Evolutionary conservation across 1,140 invertebrate genomes (phyloP), one percentile per base, ranked within the genome.

Genomic region (Lordiphosa collinella): DNA sequence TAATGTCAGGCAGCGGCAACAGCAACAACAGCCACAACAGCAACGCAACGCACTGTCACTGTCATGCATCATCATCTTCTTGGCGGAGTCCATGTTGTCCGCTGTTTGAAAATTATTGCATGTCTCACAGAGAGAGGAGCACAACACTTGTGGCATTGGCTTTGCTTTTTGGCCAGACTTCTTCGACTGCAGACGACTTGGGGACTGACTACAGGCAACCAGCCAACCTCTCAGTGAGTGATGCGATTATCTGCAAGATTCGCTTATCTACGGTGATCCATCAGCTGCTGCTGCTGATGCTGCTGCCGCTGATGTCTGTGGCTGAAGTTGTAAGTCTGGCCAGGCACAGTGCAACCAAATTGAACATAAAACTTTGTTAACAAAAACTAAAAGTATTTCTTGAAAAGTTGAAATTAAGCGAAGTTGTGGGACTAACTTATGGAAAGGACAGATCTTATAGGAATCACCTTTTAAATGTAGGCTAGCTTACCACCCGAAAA

Each of bases 161-260:
- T 36, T 57, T 41, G 35, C 48, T 36, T 36, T 35, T 35, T 50
- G 48, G 35, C 66, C 64, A 25, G 47, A 54, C 59, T 62, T 6
- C 59, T 62, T 6, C 6, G 4, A 63, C 25, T 29, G 63, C 58
- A 53, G 2, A 16, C 40, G 40, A 36, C 25, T 29, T 29, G 25
- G 25, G 25, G 25, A 29, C 25, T 29, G 25, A 29, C 25, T 29
- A 11, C 32, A 32, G 14, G 29, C 47, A 49, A n/a, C 48, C 29
- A 18, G 34, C 48, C 34, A 50, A 35, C 48, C 34, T 22, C 35
- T 57, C 72, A 86, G 80, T 86, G 82, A 86, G 85, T 86, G 84
- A 86, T 86, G 84, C 84, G 84, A 86, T 86, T 86, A 86, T 86
- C 69, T 84, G 84, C 84, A 71, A 86, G 84, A 86, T 86, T 86